Percentiles rank a stretch among this genome's conserved stretches.
phyloP scores from a whole-genome alignment of 1,140 invertebrate genomes.

The Oreohelix idahoensis region DNA sequence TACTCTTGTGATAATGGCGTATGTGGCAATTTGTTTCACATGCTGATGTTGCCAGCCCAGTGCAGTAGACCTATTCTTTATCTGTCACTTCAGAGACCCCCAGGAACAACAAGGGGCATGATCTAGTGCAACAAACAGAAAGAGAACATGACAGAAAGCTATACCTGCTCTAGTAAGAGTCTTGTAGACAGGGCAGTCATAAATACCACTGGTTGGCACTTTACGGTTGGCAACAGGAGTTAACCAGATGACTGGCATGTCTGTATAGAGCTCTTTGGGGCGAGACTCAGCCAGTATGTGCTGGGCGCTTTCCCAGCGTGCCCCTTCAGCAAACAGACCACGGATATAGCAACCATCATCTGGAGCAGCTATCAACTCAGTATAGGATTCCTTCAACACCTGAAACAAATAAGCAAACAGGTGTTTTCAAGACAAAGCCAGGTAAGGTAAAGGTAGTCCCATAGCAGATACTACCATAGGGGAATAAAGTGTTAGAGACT shows the following conservation, averaged over 20 bases:
- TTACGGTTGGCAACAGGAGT: slow-evolving; percentile 68
- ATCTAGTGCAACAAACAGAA: background rate
- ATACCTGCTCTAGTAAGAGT: slow-evolving; percentile 73
- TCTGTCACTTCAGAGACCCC: no score
- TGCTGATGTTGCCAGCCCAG: no score
- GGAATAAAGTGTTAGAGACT: no score
- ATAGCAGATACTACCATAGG: no score
- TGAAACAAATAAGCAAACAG: slow-evolving; percentile 35
- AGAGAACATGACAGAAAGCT: background rate
- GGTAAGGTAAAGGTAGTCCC: no score
- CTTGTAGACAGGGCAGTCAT: slow-evolving; percentile 74
- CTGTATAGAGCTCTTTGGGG: slow-evolving; percentile 73
- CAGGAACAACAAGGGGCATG: no score
- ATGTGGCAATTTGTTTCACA: no score
- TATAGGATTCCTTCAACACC: slow-evolving; percentile 61
- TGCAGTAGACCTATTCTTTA: no score
- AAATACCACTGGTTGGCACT: slow-evolving; percentile 61
- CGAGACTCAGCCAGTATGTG: slow-evolving; percentile 67
- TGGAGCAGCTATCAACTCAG: slow-evolving; percentile 63
- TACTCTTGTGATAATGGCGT: no score
- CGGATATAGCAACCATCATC: slow-evolving; percentile 73
- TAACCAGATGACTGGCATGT: slow-evolving; percentile 72
- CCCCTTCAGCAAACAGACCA: slow-evolving; percentile 73
- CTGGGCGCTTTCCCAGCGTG: slow-evolving; percentile 68
- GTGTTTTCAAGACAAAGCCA: no score